Conservation (phyloP, 2,797 vertebrate genomes). For the Florisuga fusca region DNA sequence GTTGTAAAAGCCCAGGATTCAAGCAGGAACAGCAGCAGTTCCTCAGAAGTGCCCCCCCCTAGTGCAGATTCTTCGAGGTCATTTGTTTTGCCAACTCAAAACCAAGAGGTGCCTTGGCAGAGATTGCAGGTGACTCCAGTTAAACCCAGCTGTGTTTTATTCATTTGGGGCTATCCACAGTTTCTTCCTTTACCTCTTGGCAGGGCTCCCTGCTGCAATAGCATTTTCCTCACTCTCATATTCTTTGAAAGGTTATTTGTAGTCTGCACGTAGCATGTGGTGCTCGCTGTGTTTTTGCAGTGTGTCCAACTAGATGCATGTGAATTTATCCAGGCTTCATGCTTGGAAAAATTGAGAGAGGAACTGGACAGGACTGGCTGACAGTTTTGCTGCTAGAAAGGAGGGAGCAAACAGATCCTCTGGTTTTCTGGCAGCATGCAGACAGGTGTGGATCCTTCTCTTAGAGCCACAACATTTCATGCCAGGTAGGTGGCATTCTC, state of each 20-base stretch:
- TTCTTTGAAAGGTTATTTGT: slow-evolving; percentile 17
- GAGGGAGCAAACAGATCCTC: background rate
- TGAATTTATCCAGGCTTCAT: background rate
- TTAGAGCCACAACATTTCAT: background rate
- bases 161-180: background rate
- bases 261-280: background rate
- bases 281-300: background rate
- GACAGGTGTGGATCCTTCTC: background rate
- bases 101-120: slow-evolving; percentile 37
- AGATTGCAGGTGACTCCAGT: slow-evolving; percentile 34
- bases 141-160: slow-evolving; percentile 23
- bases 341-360: background rate
- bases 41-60: slow-evolving; percentile 24
- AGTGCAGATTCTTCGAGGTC: slow-evolving; percentile 33
- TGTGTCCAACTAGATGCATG: background rate
- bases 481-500: background rate
- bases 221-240: background rate
- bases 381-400: background rate
- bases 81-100: slow-evolving; percentile 33
- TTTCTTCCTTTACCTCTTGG: slow-evolving; percentile 6
- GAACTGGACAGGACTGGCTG: background rate
- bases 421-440: background rate
- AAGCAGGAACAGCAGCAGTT: slow-evolving; percentile 21
- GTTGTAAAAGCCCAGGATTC: background rate
- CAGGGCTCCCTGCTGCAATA: slow-evolving; percentile 45